A percentile compares a stretch with the other conserved stretches of the same genome.
Evolutionary conservation across 2,113 vertebrate species (phyloP).

Genomic region (Pica pica): DNA sequence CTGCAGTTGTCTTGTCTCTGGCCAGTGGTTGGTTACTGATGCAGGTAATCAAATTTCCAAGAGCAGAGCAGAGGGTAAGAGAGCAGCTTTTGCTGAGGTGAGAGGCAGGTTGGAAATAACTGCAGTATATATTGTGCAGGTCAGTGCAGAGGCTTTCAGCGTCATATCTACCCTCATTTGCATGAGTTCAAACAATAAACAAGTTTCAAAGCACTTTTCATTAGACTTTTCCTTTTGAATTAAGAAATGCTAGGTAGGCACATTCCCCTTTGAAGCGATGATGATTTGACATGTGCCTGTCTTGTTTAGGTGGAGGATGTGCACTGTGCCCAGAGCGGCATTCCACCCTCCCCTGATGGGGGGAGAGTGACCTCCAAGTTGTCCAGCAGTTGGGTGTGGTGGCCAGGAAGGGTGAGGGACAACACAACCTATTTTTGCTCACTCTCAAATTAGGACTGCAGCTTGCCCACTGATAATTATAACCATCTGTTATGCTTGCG

Average conservation of each 20-base stretch:
- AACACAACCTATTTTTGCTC: background rate
- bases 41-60: background rate
- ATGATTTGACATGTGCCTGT: background rate
- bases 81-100: background rate
- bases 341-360: background rate
- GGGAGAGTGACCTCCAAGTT: background rate
- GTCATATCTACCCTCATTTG: background rate
- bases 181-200: background rate
- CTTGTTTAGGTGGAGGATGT: background rate
- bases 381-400: background rate
- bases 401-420: background rate
- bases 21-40: background rate
- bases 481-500: slow-evolving; percentile 59
- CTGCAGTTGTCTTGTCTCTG: background rate
- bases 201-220: background rate
- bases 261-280: background rate
- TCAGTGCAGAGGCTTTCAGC: background rate
- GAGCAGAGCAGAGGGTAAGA: background rate
- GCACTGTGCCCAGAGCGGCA: fast-evolving
- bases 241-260: background rate
- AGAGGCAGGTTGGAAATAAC: background rate
- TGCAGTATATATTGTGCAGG: background rate
- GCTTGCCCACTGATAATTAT: slow-evolving; percentile 42
- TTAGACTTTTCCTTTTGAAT: background rate
- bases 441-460: slow-evolving; percentile 41